Evolutionary conservation across 2,888 invertebrate species (phyloP), one percentile per base, ranked within the genome.

Genomic region (Orgyia antiqua): DNA sequence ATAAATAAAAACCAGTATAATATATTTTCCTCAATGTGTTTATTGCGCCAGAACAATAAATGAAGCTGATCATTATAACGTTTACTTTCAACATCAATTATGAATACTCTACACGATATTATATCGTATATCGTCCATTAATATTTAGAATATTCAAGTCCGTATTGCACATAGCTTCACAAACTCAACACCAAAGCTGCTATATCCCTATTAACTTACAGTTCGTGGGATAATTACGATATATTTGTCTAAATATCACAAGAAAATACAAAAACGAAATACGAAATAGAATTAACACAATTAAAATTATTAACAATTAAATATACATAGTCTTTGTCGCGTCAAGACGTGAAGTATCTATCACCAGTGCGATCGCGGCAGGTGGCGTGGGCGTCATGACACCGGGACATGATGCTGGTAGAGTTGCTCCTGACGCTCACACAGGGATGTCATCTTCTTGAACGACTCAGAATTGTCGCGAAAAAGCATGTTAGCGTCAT

Each of bases 11-110:
- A 77, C 76, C 77, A n/a, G n/a, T n/a, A 80, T 61, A 35, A 51
- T 60, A 57, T 51, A 71, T 70, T 63, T 80, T 79, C 71, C 68
- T 83, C 80, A 84, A 77, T 82, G 80, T 75, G 70, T 86, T 86
- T 86, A 86, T 83, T 86, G 78, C 82, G 80, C 68, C 79, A 82
- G 83, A 84, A 86, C 84, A 84, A 80, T 82, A 82, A 82, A 79
- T 83, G 84, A 84, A 84, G 84, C 86, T 73, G 82, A 80, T 83
- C 83, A 80, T 77, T 60, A 77, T 76, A 84, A 87, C 86, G 80
- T 76, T 84, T 83, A 87, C 79, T 87, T 83, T 87, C 86, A 87
- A 87, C 87, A 87, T 84, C 83, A 70, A 87, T 83, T 86, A 84
- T 73, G 72, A 78, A 71, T 75, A 77, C 62, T 78, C 75, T 83